Percentiles rank a stretch among this genome's conserved stretches.
Evolutionary conservation across 2,113 vertebrate species (phyloP).

Genomic region (Oxyura jamaicensis): DNA sequence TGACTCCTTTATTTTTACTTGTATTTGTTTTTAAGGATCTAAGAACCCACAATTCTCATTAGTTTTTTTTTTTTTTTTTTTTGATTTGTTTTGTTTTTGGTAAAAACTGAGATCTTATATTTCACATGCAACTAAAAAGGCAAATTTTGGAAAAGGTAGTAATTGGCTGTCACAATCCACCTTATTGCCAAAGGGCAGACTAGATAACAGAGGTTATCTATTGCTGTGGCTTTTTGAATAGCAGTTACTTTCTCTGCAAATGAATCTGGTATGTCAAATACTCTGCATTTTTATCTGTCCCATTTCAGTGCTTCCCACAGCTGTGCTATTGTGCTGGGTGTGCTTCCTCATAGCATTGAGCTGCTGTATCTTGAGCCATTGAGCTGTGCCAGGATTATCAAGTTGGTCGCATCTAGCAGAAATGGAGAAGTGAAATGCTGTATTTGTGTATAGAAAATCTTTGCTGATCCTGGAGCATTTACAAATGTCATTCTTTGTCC

Average conservation of each 20-base stretch:
- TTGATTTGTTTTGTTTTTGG: no score
- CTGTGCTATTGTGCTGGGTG: not conserved
- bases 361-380: not conserved
- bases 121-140: not conserved
- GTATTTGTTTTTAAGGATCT: not conserved
- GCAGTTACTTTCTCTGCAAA: not conserved
- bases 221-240: not conserved
- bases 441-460: not conserved
- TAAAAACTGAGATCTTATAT: not conserved
- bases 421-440: not conserved
- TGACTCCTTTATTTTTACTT: not conserved
- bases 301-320: not conserved
- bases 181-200: not conserved
- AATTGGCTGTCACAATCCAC: not conserved
- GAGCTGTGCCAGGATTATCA: not conserved
- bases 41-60: not conserved
- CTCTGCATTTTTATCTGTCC: not conserved
- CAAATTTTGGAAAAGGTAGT: not conserved
- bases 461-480: not conserved
- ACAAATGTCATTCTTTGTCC: not conserved
- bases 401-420: not conserved
- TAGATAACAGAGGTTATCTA: not conserved
- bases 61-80: not conserved
- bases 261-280: not conserved
- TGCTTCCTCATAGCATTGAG: fast-evolving